phyloP scores from a whole-genome alignment of 2,797 vertebrate genomes.

The Liparis tanakae region DNA sequence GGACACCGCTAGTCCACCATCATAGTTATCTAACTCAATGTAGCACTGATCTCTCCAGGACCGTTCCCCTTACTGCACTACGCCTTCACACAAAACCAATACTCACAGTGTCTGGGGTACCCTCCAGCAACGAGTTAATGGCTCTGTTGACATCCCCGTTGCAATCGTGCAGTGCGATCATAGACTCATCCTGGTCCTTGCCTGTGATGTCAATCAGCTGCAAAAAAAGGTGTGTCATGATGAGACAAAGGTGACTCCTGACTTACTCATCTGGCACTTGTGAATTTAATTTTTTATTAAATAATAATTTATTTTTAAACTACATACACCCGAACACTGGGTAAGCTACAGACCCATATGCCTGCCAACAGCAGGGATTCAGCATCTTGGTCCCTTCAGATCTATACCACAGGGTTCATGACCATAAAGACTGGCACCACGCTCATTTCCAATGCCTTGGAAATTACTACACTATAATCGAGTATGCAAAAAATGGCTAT shows the following conservation, averaged over 20 bases:
- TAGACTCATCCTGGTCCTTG: conserved; percentile 99
- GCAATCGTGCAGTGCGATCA: conserved; percentile 98
- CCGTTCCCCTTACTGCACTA: conserved; percentile 34
- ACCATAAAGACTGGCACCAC: not conserved
- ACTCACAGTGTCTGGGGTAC: conserved; percentile 96
- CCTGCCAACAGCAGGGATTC: not conserved
- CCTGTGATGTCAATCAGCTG: conserved; percentile 99
- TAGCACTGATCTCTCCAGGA: conserved; percentile 53
- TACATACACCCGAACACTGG: not conserved
- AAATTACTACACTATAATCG: not conserved
- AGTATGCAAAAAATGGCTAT: not conserved
- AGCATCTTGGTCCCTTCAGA: not conserved
- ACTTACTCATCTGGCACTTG: not conserved
- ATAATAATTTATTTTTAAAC: not conserved
- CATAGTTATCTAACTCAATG: conserved; percentile 32
- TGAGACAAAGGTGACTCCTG: conserved; percentile 33
- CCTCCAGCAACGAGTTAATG: conserved; percentile 98
- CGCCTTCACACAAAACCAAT: conserved; percentile 50
- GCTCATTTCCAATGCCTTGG: not conserved
- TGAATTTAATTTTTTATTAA: not conserved
- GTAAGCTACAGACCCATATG: not conserved
- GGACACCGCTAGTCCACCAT: conserved; percentile 15
- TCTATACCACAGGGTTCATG: not conserved
- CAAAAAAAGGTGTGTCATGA: conserved; percentile 43
- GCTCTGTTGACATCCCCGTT: conserved; percentile 99